phyloP scores from a whole-genome alignment of 1,140 invertebrate species.

The Drosophila teissieri region DNA sequence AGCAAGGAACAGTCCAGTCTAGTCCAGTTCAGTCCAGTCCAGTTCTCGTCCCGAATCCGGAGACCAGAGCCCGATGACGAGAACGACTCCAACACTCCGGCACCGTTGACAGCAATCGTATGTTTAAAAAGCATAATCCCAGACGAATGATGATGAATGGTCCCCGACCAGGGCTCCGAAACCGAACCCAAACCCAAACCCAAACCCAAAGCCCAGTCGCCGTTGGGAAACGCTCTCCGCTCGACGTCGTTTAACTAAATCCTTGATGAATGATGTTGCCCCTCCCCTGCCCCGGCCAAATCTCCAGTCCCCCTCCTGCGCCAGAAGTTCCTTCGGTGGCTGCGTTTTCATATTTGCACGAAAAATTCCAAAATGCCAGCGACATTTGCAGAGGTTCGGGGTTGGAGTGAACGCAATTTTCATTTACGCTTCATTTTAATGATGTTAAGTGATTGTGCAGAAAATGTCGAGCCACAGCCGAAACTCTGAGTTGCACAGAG shows the following conservation, averaged over 20 bases:
- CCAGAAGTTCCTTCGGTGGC: conserved; percentile 17
- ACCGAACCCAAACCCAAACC: conserved; percentile 10
- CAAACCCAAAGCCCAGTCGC: conserved; percentile 25
- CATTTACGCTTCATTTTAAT: conserved; percentile 83
- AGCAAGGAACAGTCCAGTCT: conserved; percentile 8
- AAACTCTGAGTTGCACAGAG: conserved; percentile 10
- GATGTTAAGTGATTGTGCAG: conserved; percentile 83
- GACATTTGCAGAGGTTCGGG: conserved; percentile 63
- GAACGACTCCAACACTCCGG: conserved; percentile 66
- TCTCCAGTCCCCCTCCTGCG: conserved; percentile 19
- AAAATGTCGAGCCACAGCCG: conserved; percentile 61
- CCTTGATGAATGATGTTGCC: conserved; percentile 80
- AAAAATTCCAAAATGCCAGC: conserved; percentile 71
- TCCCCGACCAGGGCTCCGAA: conserved; percentile 26
- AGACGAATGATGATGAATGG: conserved; percentile 83
- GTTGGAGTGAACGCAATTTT: conserved; percentile 68
- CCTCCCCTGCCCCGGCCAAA: conserved; percentile 4
- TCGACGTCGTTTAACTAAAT: conserved; percentile 81
- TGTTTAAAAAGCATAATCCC: conserved; percentile 83
- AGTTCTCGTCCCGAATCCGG: conserved; percentile 5
- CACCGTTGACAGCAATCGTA: conserved; percentile 82
- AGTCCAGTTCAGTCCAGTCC: conserved; percentile 12
- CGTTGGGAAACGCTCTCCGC: conserved; percentile 46
- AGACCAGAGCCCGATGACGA: conserved; percentile 23
- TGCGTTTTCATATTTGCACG: conserved; percentile 75